Conservation (phyloP, 2,888 invertebrate genomes). For the Drosophila quasianomalipes region DNA sequence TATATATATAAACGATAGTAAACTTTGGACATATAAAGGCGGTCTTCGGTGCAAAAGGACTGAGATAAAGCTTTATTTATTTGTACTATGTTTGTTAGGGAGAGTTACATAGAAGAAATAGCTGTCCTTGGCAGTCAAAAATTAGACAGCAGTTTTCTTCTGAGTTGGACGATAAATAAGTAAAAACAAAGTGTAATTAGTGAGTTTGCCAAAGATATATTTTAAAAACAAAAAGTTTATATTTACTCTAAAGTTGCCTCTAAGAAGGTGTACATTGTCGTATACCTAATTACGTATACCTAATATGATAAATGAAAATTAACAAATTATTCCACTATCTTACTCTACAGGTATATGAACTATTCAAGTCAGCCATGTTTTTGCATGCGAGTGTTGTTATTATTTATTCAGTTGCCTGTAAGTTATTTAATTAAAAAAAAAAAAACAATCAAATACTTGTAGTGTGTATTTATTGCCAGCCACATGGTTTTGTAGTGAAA, state of each 20-base stretch:
- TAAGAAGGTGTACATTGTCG: not conserved
- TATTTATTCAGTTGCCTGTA: slow-evolving; percentile 11
- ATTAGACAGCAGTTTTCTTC: not conserved
- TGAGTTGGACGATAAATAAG: not conserved
- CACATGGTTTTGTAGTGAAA: not conserved
- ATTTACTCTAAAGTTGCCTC: not conserved
- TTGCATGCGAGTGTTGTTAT: not conserved
- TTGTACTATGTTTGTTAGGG: not conserved
- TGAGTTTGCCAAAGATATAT: not conserved
- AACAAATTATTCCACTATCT: not conserved
- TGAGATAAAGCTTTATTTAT: not conserved
- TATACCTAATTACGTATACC: slow-evolving; percentile 11
- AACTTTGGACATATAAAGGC: not conserved
- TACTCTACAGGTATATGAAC: not conserved
- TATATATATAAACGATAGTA: not conserved
- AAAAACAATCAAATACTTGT: not conserved
- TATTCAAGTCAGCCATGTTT: not conserved
- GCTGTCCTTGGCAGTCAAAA: too few species aligned
- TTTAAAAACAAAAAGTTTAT: not conserved
- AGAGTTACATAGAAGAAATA: too few species aligned
- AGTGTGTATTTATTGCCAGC: not conserved
- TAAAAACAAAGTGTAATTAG: not conserved
- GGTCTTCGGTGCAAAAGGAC: not conserved
- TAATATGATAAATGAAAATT: not conserved
- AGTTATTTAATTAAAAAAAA: not conserved